These are phyloP conservation scores for Eonycteris spelaea DNA, from an alignment of 2,113 vertebrate genomes.

Conservation along the genomic window DNA sequence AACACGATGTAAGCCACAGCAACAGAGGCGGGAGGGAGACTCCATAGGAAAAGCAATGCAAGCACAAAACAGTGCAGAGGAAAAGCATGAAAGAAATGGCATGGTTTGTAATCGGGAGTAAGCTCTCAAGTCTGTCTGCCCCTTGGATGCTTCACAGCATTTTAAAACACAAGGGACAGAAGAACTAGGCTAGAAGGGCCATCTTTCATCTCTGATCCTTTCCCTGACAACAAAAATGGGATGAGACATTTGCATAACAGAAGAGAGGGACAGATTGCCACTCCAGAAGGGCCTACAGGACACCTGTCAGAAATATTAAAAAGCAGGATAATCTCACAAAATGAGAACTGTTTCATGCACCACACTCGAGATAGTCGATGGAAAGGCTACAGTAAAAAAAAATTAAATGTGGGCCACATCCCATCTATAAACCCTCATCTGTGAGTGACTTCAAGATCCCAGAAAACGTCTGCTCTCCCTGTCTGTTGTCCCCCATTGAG, in stretches of 20 bases:
- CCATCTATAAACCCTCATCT: not conserved
- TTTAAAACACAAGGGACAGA: conserved; percentile 56
- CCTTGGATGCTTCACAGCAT: not conserved
- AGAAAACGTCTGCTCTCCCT: not conserved
- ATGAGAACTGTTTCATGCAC: not conserved
- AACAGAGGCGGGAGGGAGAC: conserved; percentile 28
- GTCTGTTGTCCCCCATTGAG: not conserved
- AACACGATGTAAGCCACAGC: conserved; percentile 15
- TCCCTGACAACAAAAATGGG: conserved; percentile 59
- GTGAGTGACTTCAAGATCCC: not conserved
- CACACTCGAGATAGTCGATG: not conserved
- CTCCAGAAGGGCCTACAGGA: conserved; percentile 57
- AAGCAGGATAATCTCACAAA: conserved; percentile 33
- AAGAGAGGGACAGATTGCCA: conserved; percentile 72
- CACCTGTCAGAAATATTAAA: conserved; percentile 65
- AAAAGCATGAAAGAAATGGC: not conserved
- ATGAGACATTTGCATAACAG: conserved; percentile 67
- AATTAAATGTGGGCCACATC: not conserved
- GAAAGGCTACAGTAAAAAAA: not conserved
- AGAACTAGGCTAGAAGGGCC: conserved; percentile 49
- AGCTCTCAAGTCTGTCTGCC: conserved; percentile 18
- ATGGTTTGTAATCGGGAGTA: not conserved
- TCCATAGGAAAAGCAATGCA: conserved; percentile 18
- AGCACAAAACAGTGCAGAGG: not conserved
- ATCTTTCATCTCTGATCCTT: conserved; percentile 68